Percentiles rank a stretch among this genome's conserved stretches.
Conservation (phyloP, 2,888 invertebrate genomes). For the Adineta ricciae region DNA sequence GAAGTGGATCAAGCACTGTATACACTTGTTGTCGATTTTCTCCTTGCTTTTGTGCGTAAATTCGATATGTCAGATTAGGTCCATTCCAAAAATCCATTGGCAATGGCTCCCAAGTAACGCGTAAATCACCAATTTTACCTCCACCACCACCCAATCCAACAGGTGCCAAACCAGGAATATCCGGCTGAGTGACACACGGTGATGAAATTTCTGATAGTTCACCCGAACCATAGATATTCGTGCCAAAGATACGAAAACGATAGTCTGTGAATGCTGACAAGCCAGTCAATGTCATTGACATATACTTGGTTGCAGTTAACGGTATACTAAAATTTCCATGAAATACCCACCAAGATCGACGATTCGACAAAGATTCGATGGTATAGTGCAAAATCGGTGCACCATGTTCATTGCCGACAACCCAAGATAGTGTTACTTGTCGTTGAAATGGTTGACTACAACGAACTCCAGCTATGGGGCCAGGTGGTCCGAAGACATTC, state of each 20-base stretch:
- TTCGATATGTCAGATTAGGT: conserved; percentile 22
- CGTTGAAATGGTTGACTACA: conserved; percentile 24
- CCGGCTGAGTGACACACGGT: conserved; percentile 27
- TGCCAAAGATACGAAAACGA: conserved; percentile 26
- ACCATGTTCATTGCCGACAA: conserved; percentile 29
- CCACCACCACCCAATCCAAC: conserved; percentile 30
- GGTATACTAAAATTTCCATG: conserved; percentile 27
- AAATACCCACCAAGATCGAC: conserved; percentile 21
- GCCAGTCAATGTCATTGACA: neutral
- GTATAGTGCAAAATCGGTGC: conserved; percentile 30
- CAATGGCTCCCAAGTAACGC: conserved; percentile 29
- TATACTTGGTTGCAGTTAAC: neutral
- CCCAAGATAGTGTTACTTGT: conserved; percentile 21
- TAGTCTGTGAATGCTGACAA: conserved; percentile 32
- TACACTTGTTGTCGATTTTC: neutral
- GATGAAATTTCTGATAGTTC: conserved; percentile 21
- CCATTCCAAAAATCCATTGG: conserved; percentile 33
- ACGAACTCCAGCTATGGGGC: conserved; percentile 28
- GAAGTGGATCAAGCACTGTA: neutral
- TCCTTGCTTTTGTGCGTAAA: conserved; percentile 26
- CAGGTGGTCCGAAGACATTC: conserved; percentile 32
- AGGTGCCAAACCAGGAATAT: conserved; percentile 25
- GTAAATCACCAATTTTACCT: conserved; percentile 31
- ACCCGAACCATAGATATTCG: conserved; percentile 28
- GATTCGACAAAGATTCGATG: conserved; percentile 25